phyloP scores from a whole-genome alignment of 1,140 invertebrate species.

The Mamestra configurata region DNA sequence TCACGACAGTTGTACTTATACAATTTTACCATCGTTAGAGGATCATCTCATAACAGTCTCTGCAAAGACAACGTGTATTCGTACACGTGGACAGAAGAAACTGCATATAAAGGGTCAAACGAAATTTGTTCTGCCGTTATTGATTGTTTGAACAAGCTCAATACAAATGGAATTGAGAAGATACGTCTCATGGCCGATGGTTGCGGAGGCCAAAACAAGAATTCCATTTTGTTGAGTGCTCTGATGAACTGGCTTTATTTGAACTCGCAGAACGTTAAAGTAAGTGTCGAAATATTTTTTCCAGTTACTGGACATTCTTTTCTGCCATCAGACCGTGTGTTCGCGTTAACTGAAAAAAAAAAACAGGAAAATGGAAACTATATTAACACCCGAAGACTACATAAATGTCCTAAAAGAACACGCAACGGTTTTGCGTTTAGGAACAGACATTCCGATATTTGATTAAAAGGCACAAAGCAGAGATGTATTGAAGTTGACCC shows the following conservation, averaged over 20 bases:
- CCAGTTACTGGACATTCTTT: slow-evolving; percentile 68
- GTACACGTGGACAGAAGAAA: slow-evolving; percentile 39
- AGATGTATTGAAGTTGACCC: slow-evolving; percentile 36
- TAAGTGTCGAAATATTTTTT: slow-evolving; percentile 61
- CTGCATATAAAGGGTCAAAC: slow-evolving; percentile 37
- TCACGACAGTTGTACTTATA: slow-evolving; percentile 46
- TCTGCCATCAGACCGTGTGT: slow-evolving; percentile 68
- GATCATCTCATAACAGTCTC: slow-evolving; percentile 30
- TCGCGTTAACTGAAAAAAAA: slow-evolving; percentile 59
- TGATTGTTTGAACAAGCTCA: slow-evolving; percentile 32
- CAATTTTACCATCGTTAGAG: slow-evolving; percentile 40
- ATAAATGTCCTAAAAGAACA: slow-evolving; percentile 47
- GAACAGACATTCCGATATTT: slow-evolving; percentile 33
- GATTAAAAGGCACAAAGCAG: slow-evolving; percentile 46
- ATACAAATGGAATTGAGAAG: slow-evolving; percentile 25
- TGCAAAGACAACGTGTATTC: slow-evolving; percentile 43
- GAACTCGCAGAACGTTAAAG: slow-evolving; percentile 47
- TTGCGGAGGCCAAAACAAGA: slow-evolving; percentile 66
- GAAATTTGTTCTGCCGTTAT: slow-evolving; percentile 34
- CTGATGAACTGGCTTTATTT: slow-evolving; percentile 55
- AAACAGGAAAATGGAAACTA: slow-evolving; percentile 44
- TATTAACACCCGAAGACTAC: slow-evolving; percentile 50
- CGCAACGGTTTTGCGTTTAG: slow-evolving; percentile 45
- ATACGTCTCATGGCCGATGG: slow-evolving; percentile 59
- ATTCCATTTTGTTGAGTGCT: slow-evolving; percentile 53